A percentile compares a stretch with the other conserved stretches of the same genome.
Evolutionary conservation across 1,140 invertebrate genomes (phyloP).

Genomic region (Drosophila teissieri): DNA sequence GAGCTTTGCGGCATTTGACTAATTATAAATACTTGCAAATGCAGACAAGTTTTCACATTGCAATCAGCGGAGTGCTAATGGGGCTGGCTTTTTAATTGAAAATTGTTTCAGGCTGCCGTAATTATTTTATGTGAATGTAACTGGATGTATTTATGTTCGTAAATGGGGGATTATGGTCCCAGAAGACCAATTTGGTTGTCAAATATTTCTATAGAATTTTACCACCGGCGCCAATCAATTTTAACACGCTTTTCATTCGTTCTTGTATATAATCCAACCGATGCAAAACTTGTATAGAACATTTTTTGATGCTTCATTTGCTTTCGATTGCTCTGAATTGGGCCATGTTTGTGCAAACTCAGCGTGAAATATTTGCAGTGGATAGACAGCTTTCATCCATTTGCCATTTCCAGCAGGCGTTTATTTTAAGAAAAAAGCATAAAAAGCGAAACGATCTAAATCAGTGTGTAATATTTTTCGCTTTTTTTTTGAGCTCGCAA

Average conservation of each 20-base stretch:
- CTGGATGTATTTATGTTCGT: background rate
- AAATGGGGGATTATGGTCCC: background rate
- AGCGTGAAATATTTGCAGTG: conserved; percentile 48
- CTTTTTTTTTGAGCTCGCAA: conserved; percentile 25
- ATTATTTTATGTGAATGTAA: conserved; percentile 7
- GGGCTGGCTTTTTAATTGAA: conserved; percentile 11
- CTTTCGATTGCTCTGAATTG: conserved; percentile 14
- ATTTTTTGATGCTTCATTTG: conserved; percentile 43
- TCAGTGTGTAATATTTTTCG: conserved; percentile 70
- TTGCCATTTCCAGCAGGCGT: conserved; percentile 29
- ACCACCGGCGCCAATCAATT: background rate
- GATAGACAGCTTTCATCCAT: conserved; percentile 21
- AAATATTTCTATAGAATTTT: background rate
- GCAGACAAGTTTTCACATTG: conserved; percentile 20
- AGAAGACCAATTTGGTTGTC: no score
- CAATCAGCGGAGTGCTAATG: conserved; percentile 23
- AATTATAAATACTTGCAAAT: conserved; percentile 35
- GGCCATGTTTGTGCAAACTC: conserved; percentile 36
- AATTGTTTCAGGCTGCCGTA: conserved; percentile 6
- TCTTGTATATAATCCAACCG: background rate
- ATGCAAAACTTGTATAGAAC: conserved; percentile 6
- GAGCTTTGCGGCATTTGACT: conserved; percentile 6
- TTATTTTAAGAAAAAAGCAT: conserved; percentile 30
- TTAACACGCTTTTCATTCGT: background rate
- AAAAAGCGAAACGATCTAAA: conserved; percentile 52